A percentile compares a stretch with the other conserved stretches of the same genome.
These are phyloP conservation scores for Eupleurogrammus muticus DNA, from an alignment of 2,797 vertebrate genomes.

Conservation along the genomic window DNA sequence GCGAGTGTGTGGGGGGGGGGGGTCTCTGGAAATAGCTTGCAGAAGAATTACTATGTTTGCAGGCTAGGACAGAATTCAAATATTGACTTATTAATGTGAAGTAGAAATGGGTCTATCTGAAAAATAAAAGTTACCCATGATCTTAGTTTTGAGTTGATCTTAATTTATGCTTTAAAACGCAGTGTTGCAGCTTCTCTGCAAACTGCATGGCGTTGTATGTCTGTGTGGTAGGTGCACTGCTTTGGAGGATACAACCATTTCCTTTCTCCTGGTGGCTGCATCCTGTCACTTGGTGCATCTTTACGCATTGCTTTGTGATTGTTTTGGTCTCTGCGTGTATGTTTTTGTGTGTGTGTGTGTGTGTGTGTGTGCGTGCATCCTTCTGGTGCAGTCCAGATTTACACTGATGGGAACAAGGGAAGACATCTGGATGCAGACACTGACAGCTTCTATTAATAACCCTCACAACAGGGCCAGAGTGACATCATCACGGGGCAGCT, in stretches of 20 bases:
- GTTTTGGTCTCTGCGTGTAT: constrained; percentile 54
- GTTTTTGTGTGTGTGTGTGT: constrained; percentile 33
- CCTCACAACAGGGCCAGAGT: constrained; percentile 68
- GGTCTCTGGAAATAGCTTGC: constrained; percentile 34
- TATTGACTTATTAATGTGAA: constrained; percentile 65
- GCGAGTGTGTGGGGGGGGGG: constrained; percentile 33
- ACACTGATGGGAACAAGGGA: constrained; percentile 81
- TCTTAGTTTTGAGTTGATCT: constrained; percentile 1
- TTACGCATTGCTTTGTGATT: constrained; percentile 46
- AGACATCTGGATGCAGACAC: constrained; percentile 82
- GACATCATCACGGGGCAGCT: constrained; percentile 78
- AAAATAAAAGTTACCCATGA: constrained; percentile 47
- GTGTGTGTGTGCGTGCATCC: constrained; percentile 55
- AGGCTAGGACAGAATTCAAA: constrained; percentile 64
- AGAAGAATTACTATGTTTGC: constrained; percentile 28
- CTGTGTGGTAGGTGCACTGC: constrained; percentile 44
- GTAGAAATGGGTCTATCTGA: constrained; percentile 45
- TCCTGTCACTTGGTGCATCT: constrained; percentile 82
- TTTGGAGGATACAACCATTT: constrained; percentile 78
- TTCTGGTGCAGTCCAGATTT: constrained; percentile 70
- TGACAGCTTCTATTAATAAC: constrained; percentile 81
- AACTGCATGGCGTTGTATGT: constrained; percentile 11
- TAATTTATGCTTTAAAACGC: not conserved
- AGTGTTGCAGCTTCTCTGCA: constrained; percentile 19
- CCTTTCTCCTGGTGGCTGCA: constrained; percentile 78